Conservation (phyloP, 2,113 vertebrate genomes). For the Empidonax alnorum region DNA sequence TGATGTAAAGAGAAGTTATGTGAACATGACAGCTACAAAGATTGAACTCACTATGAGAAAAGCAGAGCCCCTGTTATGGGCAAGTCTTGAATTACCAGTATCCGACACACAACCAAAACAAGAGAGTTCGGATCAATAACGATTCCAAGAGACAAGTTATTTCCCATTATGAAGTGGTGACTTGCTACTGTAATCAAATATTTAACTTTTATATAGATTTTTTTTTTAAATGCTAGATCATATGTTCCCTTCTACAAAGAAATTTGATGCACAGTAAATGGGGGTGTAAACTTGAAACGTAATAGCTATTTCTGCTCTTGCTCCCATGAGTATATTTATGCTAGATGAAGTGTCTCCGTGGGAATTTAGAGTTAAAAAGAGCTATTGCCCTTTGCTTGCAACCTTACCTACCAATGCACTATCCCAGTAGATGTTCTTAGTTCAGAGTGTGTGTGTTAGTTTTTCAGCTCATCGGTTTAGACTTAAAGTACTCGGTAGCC, state of each 20-base stretch:
- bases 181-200: conserved; percentile 73
- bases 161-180: conserved; percentile 55
- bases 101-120: conserved; percentile 74
- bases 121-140: conserved; percentile 62
- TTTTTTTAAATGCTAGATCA: conserved; percentile 31
- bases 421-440: not conserved
- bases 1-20: conserved; percentile 86
- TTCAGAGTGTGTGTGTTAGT: not conserved
- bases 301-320: conserved; percentile 10
- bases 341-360: not conserved
- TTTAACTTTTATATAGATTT: conserved; percentile 30
- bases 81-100: conserved; percentile 88
- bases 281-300: not conserved
- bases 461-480: not conserved
- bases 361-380: not conserved
- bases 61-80: conserved; percentile 92
- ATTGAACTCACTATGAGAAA: conserved; percentile 93
- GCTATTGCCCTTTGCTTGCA: not conserved
- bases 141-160: not conserved
- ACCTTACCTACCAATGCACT: not conserved
- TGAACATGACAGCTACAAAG: conserved; percentile 95
- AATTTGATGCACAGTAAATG: not conserved
- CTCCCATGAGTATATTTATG: not conserved
- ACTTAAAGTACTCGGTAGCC: not conserved
- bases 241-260: conserved; percentile 33